phyloP scores from a whole-genome alignment of 1,140 invertebrate species.

The Zelostemma sp. region DNA sequence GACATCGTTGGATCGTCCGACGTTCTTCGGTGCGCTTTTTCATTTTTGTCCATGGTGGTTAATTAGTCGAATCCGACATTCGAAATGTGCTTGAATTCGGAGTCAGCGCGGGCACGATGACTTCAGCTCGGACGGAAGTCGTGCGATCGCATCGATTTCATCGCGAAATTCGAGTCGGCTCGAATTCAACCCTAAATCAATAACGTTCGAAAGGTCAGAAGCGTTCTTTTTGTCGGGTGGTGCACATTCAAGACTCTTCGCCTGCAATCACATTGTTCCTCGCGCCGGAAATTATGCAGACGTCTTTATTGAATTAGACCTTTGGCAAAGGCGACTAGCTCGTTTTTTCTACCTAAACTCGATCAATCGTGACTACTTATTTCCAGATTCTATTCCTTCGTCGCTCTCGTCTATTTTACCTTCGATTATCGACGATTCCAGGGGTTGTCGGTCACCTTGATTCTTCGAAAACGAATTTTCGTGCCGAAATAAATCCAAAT shows the following conservation, averaged over 20 bases:
- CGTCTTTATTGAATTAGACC: slow-evolving; percentile 39
- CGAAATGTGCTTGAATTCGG: too few species aligned
- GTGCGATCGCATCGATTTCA: slow-evolving; percentile 25
- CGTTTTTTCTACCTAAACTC: too few species aligned
- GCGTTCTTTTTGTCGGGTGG: slow-evolving; percentile 28
- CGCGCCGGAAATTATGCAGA: slow-evolving; percentile 1
- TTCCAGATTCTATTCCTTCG: too few species aligned
- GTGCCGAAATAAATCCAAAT: too few species aligned
- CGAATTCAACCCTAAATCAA: slow-evolving; percentile 40
- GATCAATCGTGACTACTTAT: too few species aligned
- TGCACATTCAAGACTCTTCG: slow-evolving; percentile 20
- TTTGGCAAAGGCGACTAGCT: not conserved
- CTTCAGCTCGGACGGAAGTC: too few species aligned
- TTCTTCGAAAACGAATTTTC: too few species aligned
- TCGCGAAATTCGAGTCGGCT: slow-evolving; percentile 25
- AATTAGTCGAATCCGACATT: too few species aligned
- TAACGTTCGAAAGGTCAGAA: slow-evolving; percentile 44
- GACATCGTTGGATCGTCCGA: too few species aligned
- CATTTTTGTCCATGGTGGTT: too few species aligned
- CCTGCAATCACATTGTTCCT: slow-evolving; percentile 23
- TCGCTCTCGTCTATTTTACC: not conserved
- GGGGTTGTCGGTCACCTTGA: not conserved
- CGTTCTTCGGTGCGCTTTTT: too few species aligned
- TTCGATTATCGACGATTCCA: not conserved
- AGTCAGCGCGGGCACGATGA: too few species aligned